Evolutionary conservation across 2,888 invertebrate species (phyloP), one percentile per base, ranked within the genome.

Genomic region (Melanostoma mellinum): DNA sequence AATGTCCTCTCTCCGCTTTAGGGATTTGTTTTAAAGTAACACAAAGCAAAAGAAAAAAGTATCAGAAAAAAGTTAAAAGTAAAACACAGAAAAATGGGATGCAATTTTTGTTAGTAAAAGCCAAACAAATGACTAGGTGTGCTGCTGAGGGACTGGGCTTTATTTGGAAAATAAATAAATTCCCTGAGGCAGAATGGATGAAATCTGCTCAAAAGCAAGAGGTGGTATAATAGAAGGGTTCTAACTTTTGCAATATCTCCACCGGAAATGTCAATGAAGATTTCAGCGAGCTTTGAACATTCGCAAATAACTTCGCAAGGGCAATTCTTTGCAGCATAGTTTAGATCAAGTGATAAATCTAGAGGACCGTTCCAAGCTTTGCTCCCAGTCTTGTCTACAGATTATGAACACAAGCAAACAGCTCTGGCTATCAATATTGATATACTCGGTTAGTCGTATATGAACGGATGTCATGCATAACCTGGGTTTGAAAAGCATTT

Each of bases 161-260:
- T 56, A 77, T 69, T 58, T 52, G 73, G 68, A 78, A 69, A 73
- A 74, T 55, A 78, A 69, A 82, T 69, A 65, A 69, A 73, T 58
- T 8, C 33, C 38, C 40, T 30, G 5, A 10, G 8, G 35, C n/a
- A 33, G 35, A 46, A 60, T 35, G 30, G 38, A 50, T 40, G 38
- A 4, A 3, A n/a, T 36, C 50, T 10, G 2, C 10, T 40, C 30
- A 32, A 20, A 3, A 20, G 4, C 8, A 20, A 53, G 9, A 30
- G 6, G 61, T 32, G 2, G 3, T 20, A 20, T 20, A 20, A 32
- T 9, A 38, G 6, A 8, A 36, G 9, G 48, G 36, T 8, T 32
- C 65, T 35, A 60, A 60, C 46, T 65, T 63, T 65, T 46, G 52
- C 63, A 71, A 71, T 58, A 71, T 60, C 48, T 71, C n/a, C 42